Evolutionary conservation across 2,113 vertebrate species (phyloP), one percentile per base, ranked within the genome.

Genomic region (Theristicus caerulescens): DNA sequence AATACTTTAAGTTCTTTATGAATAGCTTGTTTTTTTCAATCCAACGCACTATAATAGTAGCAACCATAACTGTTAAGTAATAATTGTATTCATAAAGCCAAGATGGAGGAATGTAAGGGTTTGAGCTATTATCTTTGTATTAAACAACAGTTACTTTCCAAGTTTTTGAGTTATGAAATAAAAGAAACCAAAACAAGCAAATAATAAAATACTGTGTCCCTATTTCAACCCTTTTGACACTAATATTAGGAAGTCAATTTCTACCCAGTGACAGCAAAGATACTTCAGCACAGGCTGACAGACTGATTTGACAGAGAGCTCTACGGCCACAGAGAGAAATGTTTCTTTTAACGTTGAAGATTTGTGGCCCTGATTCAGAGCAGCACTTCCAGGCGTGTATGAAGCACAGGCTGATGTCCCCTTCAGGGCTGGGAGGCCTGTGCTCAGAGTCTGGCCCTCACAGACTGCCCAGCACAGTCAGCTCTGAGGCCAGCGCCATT

Each of bases 341-440:
- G 16, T 31, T 90, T 74, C 26, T 59, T 62, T 8, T 22, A 36
- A 16, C 1, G 4, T 6, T 52, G 27, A 20, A 67, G n/a, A 29
- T 67, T 32, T 64, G 47, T 40, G 47, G 65, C 27, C 59, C 65
- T 44, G 38, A 49, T 34, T 86, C 44, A 73, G 29, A 78, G 64
- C 65, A 69, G 54, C 3, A 4, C 29, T 81, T 21, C 31, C 4
- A 22, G 47, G 42, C 1, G 0, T 7, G 5, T 10, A 11, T 36
- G 51, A 81, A 81, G 52, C 46, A 36, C 4, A 24, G 59, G 46
- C 9, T 40, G n/a, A 46, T 26, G 32, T 71, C 13, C 52, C 52
- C 74, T 38, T 11, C 46, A 25, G n/a, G 62, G n/a, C 36, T 44
- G 6, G 13, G 9, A 27, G 87, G 19, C 17, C 32, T 18, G 8